Conservation (phyloP, 1,140 invertebrate genomes). For the Aphaenogaster rudis region DNA sequence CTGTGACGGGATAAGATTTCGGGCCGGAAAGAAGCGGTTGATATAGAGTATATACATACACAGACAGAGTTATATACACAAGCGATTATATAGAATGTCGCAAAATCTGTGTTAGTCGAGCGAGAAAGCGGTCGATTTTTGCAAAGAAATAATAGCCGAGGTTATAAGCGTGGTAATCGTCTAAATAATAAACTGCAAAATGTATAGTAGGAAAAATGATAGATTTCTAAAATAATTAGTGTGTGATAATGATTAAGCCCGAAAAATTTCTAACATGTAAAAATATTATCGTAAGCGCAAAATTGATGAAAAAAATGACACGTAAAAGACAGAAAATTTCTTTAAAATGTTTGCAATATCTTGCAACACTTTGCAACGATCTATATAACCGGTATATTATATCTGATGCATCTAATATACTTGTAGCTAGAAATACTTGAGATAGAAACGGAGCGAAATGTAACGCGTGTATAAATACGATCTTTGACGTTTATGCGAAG, state of each 20-base stretch:
- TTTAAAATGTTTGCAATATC: background rate
- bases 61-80: constrained; percentile 61
- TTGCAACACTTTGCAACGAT: background rate
- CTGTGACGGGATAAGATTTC: constrained; percentile 35
- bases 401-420: background rate
- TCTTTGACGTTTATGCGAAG: constrained; percentile 21
- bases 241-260: background rate
- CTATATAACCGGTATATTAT: constrained; percentile 18
- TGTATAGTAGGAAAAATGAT: background rate
- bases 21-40: constrained; percentile 14
- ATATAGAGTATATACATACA: constrained; percentile 57
- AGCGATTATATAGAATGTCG: constrained; percentile 40
- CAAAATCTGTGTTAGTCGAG: constrained; percentile 1
- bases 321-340: background rate
- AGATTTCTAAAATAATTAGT: background rate
- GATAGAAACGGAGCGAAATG: constrained; percentile 29
- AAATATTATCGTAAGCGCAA: background rate
- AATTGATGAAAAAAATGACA: background rate
- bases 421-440: constrained; percentile 18
- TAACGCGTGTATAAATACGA: constrained; percentile 31
- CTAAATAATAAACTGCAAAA: background rate
- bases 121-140: background rate
- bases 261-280: background rate
- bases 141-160: background rate
- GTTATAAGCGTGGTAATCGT: background rate